Evolutionary conservation across 2,797 vertebrate genomes (phyloP).

Genomic region (Coregonus ussuriensis): DNA sequence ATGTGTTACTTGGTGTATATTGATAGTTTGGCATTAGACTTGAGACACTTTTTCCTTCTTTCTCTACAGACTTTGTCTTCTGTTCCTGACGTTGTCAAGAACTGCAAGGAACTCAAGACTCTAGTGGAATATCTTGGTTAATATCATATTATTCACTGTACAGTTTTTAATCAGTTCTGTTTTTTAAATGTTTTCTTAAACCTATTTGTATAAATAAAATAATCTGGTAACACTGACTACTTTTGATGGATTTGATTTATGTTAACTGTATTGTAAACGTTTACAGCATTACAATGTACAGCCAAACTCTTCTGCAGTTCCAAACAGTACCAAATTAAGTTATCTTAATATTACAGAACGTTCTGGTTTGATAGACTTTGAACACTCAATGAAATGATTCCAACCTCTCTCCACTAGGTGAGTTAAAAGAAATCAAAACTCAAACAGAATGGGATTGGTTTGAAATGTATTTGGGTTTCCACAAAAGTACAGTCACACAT

Average conservation of each 20-base stretch:
- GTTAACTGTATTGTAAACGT: not conserved
- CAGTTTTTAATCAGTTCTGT: not conserved
- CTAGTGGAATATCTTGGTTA: constrained; percentile 73
- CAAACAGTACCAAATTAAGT: not conserved
- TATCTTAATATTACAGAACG: not conserved
- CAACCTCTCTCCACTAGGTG: not conserved
- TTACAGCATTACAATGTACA: not conserved
- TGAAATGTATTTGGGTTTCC: not conserved
- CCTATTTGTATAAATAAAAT: not conserved
- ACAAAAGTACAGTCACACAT: not conserved
- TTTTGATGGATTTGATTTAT: too few species aligned
- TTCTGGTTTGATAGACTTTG: not conserved
- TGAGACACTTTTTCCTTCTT: not conserved
- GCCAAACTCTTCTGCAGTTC: not conserved
- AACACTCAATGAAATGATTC: not conserved
- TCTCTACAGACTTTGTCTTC: constrained; percentile 69
- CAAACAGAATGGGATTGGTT: not conserved
- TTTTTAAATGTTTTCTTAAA: not conserved
- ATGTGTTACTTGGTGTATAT: not conserved
- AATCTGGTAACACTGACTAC: not conserved
- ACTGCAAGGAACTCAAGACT: constrained; percentile 65
- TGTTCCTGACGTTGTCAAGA: constrained; percentile 67
- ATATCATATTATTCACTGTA: constrained; percentile 15
- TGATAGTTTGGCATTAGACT: not conserved
- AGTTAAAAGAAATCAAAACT: not conserved